Evolutionary conservation across 92 coral and sea anemone species (phyloP).

Genomic region (Siderastrea radians): DNA sequence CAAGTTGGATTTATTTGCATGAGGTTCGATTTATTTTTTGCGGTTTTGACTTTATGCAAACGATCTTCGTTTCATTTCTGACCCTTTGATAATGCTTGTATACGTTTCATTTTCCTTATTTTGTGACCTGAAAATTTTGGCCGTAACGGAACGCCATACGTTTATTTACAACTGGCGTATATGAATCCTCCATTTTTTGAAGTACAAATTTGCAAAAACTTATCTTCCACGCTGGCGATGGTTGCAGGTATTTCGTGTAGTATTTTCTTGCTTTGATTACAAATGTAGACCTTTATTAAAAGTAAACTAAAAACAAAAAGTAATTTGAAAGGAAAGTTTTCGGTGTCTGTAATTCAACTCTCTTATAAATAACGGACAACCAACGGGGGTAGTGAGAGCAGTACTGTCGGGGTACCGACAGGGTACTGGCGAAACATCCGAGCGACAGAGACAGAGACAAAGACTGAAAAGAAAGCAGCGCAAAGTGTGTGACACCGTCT

Average conservation of each 20-base stretch:
- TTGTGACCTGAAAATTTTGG: too few species aligned
- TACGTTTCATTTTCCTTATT: too few species aligned
- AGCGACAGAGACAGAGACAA: constrained; percentile 1
- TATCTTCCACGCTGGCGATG: neutral
- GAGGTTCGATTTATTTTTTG: too few species aligned
- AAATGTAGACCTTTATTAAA: too few species aligned
- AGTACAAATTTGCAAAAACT: neutral
- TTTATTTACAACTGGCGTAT: neutral
- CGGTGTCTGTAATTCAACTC: neutral
- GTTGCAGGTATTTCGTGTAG: neutral
- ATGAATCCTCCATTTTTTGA: neutral
- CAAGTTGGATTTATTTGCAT: too few species aligned
- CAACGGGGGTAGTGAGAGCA: neutral
- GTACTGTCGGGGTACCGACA: neutral
- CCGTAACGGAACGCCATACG: too few species aligned
- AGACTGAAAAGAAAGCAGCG: neutral
- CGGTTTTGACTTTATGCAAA: too few species aligned
- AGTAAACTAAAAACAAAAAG: too few species aligned
- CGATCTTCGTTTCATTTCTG: too few species aligned
- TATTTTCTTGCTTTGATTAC: neutral
- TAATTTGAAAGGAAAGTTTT: neutral
- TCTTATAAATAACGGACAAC: neutral
- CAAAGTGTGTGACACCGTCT: neutral
- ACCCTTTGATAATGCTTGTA: too few species aligned
- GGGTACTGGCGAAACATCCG: neutral